A percentile compares a stretch with the other conserved stretches of the same genome.
phyloP scores from a whole-genome alignment of 2,797 vertebrate species.

The Chlorospingus flavigularis region DNA sequence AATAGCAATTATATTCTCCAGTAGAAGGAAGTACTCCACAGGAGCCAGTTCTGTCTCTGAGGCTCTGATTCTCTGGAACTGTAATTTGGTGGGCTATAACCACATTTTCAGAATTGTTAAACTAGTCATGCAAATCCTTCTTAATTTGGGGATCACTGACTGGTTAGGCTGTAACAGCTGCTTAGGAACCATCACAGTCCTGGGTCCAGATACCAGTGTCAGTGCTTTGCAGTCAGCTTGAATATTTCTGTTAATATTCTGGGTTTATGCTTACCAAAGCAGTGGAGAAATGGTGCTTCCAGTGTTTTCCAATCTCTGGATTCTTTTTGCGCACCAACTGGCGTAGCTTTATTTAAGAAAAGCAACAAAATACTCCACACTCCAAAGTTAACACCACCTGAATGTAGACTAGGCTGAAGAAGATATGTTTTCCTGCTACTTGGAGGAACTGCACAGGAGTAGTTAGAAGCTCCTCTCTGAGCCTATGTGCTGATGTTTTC shows the following conservation, averaged over 20 bases:
- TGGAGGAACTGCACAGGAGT: background rate
- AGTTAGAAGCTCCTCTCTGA: background rate
- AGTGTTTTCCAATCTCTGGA: background rate
- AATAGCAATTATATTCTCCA: conserved; percentile 16
- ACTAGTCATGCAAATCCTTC: conserved; percentile 14
- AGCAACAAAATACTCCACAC: fast-evolving
- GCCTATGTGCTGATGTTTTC: background rate
- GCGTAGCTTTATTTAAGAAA: background rate
- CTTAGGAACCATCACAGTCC: background rate
- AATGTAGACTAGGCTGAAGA: background rate
- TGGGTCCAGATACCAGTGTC: background rate
- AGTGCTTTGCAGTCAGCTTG: background rate
- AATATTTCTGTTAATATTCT: background rate
- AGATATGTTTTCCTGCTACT: background rate
- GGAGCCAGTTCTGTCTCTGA: conserved; percentile 11
- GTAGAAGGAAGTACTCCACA: background rate
- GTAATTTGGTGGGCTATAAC: background rate
- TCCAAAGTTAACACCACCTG: background rate
- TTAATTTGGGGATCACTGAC: conserved; percentile 20
- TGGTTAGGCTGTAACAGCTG: conserved; percentile 3
- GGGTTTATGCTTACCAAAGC: background rate
- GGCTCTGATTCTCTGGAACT: background rate
- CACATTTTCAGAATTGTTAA: conserved; percentile 17
- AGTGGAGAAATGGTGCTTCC: background rate
- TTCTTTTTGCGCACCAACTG: background rate